A percentile compares a stretch with the other conserved stretches of the same genome.
Conservation (phyloP, 1,140 invertebrate species). For the Apis cerana region DNA sequence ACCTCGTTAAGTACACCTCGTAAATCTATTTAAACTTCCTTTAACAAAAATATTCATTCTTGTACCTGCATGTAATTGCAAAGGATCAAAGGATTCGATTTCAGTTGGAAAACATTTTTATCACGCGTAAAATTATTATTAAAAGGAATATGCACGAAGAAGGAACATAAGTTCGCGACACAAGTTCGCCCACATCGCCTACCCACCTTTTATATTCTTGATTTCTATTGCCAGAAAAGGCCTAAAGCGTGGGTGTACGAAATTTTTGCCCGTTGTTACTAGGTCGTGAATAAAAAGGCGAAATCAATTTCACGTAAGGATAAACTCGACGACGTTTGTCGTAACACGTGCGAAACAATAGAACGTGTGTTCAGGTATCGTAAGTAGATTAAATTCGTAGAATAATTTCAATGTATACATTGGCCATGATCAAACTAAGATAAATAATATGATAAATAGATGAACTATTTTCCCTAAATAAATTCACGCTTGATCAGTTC, state of each 20-base stretch:
- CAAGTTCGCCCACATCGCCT: slow-evolving; percentile 45
- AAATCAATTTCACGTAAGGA: slow-evolving; percentile 21
- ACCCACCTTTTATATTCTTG: slow-evolving; percentile 44
- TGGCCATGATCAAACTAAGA: no score
- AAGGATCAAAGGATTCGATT: neutral
- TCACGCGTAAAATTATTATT: slow-evolving; percentile 32
- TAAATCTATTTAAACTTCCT: no score
- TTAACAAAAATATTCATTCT: no score
- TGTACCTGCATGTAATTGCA: no score
- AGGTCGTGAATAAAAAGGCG: slow-evolving; percentile 20
- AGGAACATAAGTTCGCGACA: neutral
- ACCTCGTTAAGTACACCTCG: no score
- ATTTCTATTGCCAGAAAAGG: slow-evolving; percentile 42
- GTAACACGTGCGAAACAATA: neutral
- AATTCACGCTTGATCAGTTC: no score
- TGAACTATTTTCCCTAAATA: no score
- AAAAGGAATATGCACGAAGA: neutral
- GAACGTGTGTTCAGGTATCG: neutral
- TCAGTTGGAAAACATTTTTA: neutral
- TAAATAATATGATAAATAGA: no score
- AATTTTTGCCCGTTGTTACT: slow-evolving; percentile 45
- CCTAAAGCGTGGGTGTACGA: slow-evolving; percentile 42
- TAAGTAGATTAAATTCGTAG: neutral
- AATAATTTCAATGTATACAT: neutral
- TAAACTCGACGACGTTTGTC: neutral